Evolutionary conservation across 1,140 invertebrate genomes (phyloP), one percentile per base, ranked within the genome.

Genomic region (Ceratina calcarata): DNA sequence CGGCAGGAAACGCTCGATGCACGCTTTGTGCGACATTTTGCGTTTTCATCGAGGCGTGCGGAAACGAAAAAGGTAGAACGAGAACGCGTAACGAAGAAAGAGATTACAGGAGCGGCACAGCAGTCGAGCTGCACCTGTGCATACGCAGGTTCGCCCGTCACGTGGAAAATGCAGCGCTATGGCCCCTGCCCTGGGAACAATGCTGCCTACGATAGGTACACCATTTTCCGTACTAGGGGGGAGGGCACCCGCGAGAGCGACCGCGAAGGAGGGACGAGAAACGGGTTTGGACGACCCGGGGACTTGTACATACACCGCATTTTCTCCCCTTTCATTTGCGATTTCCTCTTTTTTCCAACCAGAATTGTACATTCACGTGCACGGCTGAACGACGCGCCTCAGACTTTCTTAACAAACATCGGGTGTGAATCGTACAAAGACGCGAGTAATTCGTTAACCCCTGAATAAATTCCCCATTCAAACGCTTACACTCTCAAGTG

Each of bases 41-140:
- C 84, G 80, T 86, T 86, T 85, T 86, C 81, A 83, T 72, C 85
- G 84, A 85, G 80, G 66, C 80, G 74, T 86, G 64, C 73, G 82
- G 71, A 82, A 78, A 57, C 60, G 77, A 60, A 70, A 45, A 78
- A 68, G 65, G 49, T 16, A 67, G 78, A 84, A 65, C 62, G 74
- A 10, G 37, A 70, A 37, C 57, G 84, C 37, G 73, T 37, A 71
- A 73, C 57, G 24, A 72, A 73, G 81, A 85, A 77, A 73, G 67
- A 85, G 80, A 67, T 68, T 74, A 45, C 51, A 60, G 65, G 60
- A 57, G 73, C 60, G 37, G 37, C 65, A 71, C 61, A 53, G 49
- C 32, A 24, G 37, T 60, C 66, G 18, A 27, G 51, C 20, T 68
- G 68, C 49, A 82, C 65, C 68, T 75, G 70, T 73, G 61, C 64